Conservation (phyloP, 2,113 vertebrate genomes). For the Poeciliopsis retropinna region DNA sequence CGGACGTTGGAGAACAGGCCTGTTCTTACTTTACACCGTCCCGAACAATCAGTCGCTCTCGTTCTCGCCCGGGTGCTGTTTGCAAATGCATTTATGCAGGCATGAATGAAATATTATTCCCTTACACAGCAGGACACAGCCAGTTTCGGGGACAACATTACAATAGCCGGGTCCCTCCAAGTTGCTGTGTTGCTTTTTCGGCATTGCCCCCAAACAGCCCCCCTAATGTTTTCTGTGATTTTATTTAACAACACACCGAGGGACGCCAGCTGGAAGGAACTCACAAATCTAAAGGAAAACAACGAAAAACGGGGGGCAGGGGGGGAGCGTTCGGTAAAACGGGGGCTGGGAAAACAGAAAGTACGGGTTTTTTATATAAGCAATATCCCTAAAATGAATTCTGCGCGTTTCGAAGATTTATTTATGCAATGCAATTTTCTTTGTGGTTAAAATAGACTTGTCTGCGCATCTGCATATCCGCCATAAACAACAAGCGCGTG, state of each 20-base stretch:
- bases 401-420: neutral
- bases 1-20: slow-evolving; percentile 28
- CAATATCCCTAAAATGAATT: slow-evolving; percentile 5
- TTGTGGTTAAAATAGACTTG: neutral
- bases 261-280: slow-evolving; percentile 49
- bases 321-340: neutral
- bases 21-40: slow-evolving; percentile 35
- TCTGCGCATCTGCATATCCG: neutral
- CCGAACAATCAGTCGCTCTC: slow-evolving; percentile 30
- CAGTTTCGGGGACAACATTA: slow-evolving; percentile 51
- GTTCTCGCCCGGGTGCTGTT: slow-evolving; percentile 46
- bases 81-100: slow-evolving; percentile 66
- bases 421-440: neutral
- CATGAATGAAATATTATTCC: slow-evolving; percentile 68
- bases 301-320: slow-evolving; percentile 18
- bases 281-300: slow-evolving; percentile 37
- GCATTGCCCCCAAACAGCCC: slow-evolving; percentile 25
- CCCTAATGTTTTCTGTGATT: slow-evolving; percentile 58
- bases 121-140: slow-evolving; percentile 63
- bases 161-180: slow-evolving; percentile 34
- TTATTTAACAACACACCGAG: slow-evolving; percentile 52
- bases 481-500: neutral
- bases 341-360: neutral
- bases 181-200: slow-evolving; percentile 46
- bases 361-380: neutral